Evolutionary conservation across 1,140 invertebrate genomes (phyloP).

Genomic region (Hyles vespertilio): DNA sequence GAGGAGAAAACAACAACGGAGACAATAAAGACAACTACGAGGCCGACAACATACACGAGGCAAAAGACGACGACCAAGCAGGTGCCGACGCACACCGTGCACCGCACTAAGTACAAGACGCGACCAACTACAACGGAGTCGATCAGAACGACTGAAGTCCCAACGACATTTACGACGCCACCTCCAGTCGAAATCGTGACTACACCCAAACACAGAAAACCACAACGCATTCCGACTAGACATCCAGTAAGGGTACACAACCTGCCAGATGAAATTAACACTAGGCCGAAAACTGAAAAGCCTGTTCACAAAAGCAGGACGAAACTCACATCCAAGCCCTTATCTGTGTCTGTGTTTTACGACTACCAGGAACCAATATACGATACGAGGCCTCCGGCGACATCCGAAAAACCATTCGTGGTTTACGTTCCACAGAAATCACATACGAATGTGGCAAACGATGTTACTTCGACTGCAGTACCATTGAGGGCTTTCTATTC

Average conservation of each 20-base stretch:
- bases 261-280: conserved; percentile 48
- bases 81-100: conserved; percentile 32
- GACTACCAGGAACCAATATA: conserved; percentile 60
- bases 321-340: conserved; percentile 69
- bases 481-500: conserved; percentile 78
- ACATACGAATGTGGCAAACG: conserved; percentile 43
- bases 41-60: conserved; percentile 49
- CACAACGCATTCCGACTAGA: conserved; percentile 53
- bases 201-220: conserved; percentile 52
- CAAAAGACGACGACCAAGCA: conserved; percentile 58
- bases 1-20: conserved; percentile 65
- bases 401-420: conserved; percentile 69
- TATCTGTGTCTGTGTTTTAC: conserved; percentile 65
- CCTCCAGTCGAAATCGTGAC: conserved; percentile 47
- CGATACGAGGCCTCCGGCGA: conserved; percentile 56
- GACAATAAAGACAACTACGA: conserved; percentile 50
- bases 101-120: conserved; percentile 67
- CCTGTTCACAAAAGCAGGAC: conserved; percentile 61
- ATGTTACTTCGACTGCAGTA: conserved; percentile 75
- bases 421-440: conserved; percentile 68
- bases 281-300: conserved; percentile 62
- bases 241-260: conserved; percentile 54
- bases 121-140: conserved; percentile 58
- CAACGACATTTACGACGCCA: conserved; percentile 54
- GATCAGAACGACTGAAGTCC: conserved; percentile 60